A percentile compares a stretch with the other conserved stretches of the same genome.
Evolutionary conservation across 1,140 invertebrate species (phyloP).

Genomic region (Pogonognathellus flavescens): DNA sequence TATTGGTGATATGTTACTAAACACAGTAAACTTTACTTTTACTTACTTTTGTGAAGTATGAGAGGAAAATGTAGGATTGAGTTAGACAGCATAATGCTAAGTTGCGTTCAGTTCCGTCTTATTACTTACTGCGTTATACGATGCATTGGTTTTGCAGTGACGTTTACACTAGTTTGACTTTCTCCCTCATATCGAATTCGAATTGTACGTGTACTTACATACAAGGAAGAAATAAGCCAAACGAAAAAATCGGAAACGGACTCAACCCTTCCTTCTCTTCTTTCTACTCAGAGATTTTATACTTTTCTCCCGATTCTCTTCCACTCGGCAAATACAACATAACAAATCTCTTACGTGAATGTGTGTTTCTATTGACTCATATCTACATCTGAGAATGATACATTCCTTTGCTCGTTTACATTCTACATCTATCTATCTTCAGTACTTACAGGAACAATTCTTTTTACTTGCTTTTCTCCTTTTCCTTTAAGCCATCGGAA

Average conservation of each 20-base stretch:
- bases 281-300: constrained; percentile 10
- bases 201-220: too few relatives aligned
- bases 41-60: not conserved
- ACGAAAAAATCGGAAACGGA: constrained; percentile 52
- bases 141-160: constrained; percentile 13
- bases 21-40: too few relatives aligned
- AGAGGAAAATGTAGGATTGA: not conserved
- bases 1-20: too few relatives aligned
- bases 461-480: not conserved
- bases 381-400: constrained; percentile 25
- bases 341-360: constrained; percentile 10
- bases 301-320: not conserved
- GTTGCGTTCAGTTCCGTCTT: not conserved
- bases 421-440: constrained; percentile 10
- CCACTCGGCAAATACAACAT: not conserved
- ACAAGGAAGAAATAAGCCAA: constrained; percentile 1
- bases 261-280: constrained; percentile 46
- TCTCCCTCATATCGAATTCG: not conserved
- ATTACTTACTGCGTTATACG: not conserved
- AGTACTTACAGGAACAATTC: constrained; percentile 26
- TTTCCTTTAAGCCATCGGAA: not conserved
- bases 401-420: constrained; percentile 21
- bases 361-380: not conserved
- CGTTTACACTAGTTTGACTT: not conserved
- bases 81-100: not conserved